Conservation (phyloP, 2,113 vertebrate species). For the Phalacrocorax carbo region DNA sequence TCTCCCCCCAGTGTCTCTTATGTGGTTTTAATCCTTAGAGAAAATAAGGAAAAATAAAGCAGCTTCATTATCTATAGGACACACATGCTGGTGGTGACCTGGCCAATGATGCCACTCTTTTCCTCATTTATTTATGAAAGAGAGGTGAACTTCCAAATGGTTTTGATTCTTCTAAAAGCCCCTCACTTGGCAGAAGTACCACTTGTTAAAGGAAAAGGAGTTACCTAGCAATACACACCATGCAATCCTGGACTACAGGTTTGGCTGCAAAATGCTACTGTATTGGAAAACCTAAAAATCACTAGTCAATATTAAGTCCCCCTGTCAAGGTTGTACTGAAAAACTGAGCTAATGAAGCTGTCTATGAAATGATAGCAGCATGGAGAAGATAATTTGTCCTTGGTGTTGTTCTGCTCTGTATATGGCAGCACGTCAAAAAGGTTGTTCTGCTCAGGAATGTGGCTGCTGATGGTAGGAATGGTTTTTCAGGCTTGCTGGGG, state of each 20-base stretch:
- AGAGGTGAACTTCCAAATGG: neutral
- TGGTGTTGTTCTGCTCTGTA: neutral
- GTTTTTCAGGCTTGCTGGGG: neutral
- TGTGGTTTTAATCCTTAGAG: neutral
- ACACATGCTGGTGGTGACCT: neutral
- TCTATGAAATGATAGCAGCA: neutral
- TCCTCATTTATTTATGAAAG: neutral
- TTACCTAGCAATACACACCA: neutral
- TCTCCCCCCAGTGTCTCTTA: neutral
- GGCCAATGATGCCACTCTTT: neutral
- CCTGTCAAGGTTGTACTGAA: neutral
- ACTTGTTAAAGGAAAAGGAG: neutral
- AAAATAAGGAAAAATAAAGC: neutral
- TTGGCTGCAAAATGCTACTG: neutral
- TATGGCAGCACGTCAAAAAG: neutral
- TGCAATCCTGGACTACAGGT: neutral
- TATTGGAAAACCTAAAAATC: neutral
- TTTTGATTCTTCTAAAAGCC: neutral
- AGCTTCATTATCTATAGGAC: neutral
- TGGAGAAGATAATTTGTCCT: neutral
- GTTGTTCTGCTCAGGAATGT: neutral
- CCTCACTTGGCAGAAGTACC: neutral
- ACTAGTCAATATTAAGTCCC: neutral
- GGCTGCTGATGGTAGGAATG: neutral
- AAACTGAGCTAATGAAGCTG: neutral